Percentiles rank a stretch among this genome's conserved stretches.
phyloP scores from a whole-genome alignment of 2,888 invertebrate species.

The Stenotaenia linearis region DNA sequence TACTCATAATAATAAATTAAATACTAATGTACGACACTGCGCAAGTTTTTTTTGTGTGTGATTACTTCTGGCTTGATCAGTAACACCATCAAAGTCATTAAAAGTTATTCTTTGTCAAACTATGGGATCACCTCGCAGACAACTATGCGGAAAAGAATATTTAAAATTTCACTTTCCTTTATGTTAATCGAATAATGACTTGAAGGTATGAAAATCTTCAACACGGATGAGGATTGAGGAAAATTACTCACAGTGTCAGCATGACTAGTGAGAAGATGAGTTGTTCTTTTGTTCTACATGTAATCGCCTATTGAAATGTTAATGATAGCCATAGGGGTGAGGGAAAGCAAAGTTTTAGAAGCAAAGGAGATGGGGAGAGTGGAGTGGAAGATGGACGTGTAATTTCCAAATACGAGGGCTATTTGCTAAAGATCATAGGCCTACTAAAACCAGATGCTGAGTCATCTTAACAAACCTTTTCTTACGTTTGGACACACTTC shows the following conservation, averaged over 20 bases:
- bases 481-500: background rate
- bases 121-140: no score
- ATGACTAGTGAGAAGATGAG: slow-evolving; percentile 19
- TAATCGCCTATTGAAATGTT: slow-evolving; percentile 15
- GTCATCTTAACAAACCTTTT: background rate
- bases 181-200: no score
- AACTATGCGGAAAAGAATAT: no score
- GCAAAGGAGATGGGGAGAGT: background rate
- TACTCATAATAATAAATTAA: no score
- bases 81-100: no score
- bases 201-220: background rate
- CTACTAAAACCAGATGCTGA: background rate
- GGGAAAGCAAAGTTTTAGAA: background rate
- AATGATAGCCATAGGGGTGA: background rate
- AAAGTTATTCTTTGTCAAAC: no score
- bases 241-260: background rate
- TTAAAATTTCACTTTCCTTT: no score
- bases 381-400: slow-evolving; percentile 15
- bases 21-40: no score
- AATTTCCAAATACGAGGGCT: slow-evolving; percentile 8
- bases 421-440: background rate
- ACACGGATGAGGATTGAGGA: background rate
- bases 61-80: no score
- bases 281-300: background rate
- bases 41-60: no score